Evolutionary conservation across 35 echinoderm and acorn worm species (phyloP), one percentile per base, ranked within the genome.

Genomic region (Strongylocentrotus purpuratus): DNA sequence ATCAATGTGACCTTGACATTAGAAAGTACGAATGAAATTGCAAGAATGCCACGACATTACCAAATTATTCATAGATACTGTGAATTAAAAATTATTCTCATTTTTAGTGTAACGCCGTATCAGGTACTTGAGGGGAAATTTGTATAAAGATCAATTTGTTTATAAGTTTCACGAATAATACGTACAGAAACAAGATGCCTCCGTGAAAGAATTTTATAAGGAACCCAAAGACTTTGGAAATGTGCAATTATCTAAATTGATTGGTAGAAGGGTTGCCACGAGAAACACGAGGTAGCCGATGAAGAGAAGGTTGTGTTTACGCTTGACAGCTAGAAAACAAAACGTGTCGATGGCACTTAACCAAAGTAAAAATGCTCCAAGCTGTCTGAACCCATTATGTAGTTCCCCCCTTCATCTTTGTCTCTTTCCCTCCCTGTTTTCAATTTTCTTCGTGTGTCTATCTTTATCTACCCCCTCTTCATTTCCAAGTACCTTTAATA

Each of bases 271-370:
- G 65, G 22, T 78, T 78, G 65, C 65, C 65, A 78, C 65, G 20
- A 78, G 65, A 22, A 5, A 78, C 22, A 7, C 0, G 28, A 31
- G 22, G 65, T 78, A 28, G 20, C 20, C 50, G 65, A 28, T 59
- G 65, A 8, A n/a, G 25, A 70, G 61, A 28, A 28, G 61, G 61
- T 28, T 25, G 18, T 70, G 18, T 70, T 70, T 25, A 70, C 25
- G 61, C 25, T 70, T 70, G 17, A n/a, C 65, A 78, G 20, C 20
- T 78, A 22, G 65, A 78, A 78, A 78, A 78, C 65, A 78, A 78
- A 70, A 78, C 65, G 65, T 78, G 65, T 78, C 65, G 65, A 78
- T 78, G 20, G 65, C 65, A 78, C 65, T 78, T 78, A 78, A 78
- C 15, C 22, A 78, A 78, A 78, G 65, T 78, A 78, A 78, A 78